Evolutionary conservation across 2,797 vertebrate genomes (phyloP), one percentile per base, ranked within the genome.

Genomic region (Ficedula albicollis): DNA sequence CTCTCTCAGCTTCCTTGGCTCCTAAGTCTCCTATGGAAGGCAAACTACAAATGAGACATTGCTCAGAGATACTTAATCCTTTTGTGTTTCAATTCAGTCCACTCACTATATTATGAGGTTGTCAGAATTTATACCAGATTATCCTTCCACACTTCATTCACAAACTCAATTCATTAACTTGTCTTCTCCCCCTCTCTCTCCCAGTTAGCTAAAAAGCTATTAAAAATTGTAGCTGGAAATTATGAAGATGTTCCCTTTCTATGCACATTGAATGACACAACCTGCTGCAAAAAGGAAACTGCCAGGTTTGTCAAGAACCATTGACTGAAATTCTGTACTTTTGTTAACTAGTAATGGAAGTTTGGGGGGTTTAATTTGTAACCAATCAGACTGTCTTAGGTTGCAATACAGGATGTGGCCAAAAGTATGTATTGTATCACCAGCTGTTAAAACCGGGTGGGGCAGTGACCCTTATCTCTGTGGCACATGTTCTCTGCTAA

Each of bases 51-150:
- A 39, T 20, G 1, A 63, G 36, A 16, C 25, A 43, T 4, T 54
- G 23, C 11, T 14, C 16, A 63, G 19, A 87, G 58, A 89, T 4
- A 9, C 4, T 63, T 22, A 19, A 11, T 32, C 21, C 38, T 66
- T 70, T 48, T 36, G 11, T 51, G n/a, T 19, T 59, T 67, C 18
- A 16, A 38, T 80, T 34, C 49, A 41, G 32, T 23, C 63, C 34
- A 15, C 23, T 41, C 49, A 25, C 32, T 68, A 16, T 0, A 60
- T 48, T 3, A 39, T 7, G 44, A 56, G 3, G 0, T 7, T 21
- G 36, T 16, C 32, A 60, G 43, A 68, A 39, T 36, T 77, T 15
- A 74, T 10, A 29, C 9, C 30, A 82, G 21, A 49, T 8, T 29
- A 6, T 32, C 12, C 13, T 58, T 36, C 34, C 43, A 54, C 13